Evolutionary conservation across 2,113 vertebrate genomes (phyloP), one percentile per base, ranked within the genome.

Genomic region (Ondatra zibethicus): DNA sequence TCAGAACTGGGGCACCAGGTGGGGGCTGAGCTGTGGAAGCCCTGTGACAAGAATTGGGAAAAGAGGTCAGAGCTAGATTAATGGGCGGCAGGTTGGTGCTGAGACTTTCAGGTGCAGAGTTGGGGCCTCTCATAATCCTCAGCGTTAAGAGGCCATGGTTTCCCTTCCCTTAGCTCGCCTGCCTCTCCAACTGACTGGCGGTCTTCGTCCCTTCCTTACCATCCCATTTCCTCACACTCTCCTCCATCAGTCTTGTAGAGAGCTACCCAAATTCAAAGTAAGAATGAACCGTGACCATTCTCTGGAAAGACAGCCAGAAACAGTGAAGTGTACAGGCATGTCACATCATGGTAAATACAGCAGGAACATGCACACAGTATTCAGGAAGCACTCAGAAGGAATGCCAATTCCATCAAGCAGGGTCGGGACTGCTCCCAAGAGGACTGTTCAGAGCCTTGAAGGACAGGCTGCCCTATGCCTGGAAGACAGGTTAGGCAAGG

Each of bases 1-100:
- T 91, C 95, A 70, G 91, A 98, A 97, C 89, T 97, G 91, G 97
- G 97, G 91, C 97, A 96, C 92, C 97, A 97, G 96, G 96, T 93
- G 96, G 97, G 88, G 89, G 52, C 89, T 39, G 89, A 92, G 42
- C 55, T 94, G 72, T 50, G 33, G 93, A 94, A 93, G 73, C 89
- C 5, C 73, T 78, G 68, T 94, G 89, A 75, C 7, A 91, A 75
- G 82, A 97, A 98, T 10, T 96, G 91, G 97, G 91, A 97, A 96
- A 96, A 95, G 95, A 96, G 93, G 89, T 94, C 87, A 66, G 77
- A 78, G 66, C 63, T 65, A 25, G 81, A 88, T 6, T 87, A 78
- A 87, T 3, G 52, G 89, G 73, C 94, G 63, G 21, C 86, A 91
- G 89, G 77, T 94, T 94, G 91, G 72, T 36, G 17, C 33, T 3